Conservation (phyloP, 1,140 invertebrate species). For the Yoshiicerus persimilis region DNA sequence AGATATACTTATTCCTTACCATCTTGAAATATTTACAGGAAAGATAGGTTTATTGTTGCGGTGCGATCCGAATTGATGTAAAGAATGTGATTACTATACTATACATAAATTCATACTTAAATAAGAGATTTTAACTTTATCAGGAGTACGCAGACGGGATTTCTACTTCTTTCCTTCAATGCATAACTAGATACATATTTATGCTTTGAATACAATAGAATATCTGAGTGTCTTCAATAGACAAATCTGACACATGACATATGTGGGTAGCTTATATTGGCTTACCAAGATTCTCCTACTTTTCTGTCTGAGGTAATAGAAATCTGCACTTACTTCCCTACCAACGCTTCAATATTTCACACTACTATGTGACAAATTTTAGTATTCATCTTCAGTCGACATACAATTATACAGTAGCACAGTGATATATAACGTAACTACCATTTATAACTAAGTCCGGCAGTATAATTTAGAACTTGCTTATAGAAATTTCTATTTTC, state of each 20-base stretch:
- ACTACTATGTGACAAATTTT: neutral
- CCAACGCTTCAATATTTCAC: too few relatives aligned
- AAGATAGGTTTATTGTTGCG: neutral
- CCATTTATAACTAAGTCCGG: too few relatives aligned
- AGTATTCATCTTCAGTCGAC: neutral
- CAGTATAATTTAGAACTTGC: too few relatives aligned
- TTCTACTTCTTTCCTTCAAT: too few relatives aligned
- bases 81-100: neutral
- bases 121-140: neutral
- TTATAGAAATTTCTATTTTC: neutral
- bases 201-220: too few relatives aligned
- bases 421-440: too few relatives aligned
- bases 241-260: neutral
- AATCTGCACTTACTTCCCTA: neutral
- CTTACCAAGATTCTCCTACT: neutral
- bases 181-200: too few relatives aligned
- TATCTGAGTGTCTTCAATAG: neutral
- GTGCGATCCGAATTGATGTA: neutral
- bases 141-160: neutral
- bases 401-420: neutral
- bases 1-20: neutral
- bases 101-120: neutral
- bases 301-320: neutral
- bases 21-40: neutral
- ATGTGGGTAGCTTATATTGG: slow-evolving; percentile 12